phyloP scores from a whole-genome alignment of 2,888 invertebrate species.

The Baccha elongata region DNA sequence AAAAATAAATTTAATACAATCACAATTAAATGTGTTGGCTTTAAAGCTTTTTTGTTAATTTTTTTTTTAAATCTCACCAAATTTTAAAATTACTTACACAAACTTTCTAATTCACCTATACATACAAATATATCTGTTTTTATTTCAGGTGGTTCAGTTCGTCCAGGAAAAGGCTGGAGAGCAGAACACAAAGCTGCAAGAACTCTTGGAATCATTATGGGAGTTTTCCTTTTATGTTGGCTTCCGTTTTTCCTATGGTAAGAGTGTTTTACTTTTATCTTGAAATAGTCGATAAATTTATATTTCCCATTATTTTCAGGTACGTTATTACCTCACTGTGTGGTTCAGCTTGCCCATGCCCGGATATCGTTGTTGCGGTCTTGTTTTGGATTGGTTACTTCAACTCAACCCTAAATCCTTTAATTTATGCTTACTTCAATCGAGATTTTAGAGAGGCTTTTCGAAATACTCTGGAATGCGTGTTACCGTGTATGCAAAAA shows the following conservation, averaged over 20 bases:
- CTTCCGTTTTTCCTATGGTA: conserved; percentile 98
- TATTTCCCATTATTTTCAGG: conserved; percentile 86
- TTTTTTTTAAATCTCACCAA: not conserved
- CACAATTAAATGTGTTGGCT: not conserved
- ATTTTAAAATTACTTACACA: not conserved
- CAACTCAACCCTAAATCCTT: conserved; percentile 96
- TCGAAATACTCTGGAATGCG: conserved; percentile 93
- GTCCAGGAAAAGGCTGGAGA: conserved; percentile 91
- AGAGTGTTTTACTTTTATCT: too few species aligned
- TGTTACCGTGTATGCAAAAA: conserved; percentile 88
- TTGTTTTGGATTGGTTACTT: conserved; percentile 99
- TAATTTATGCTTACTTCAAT: conserved; percentile 98
- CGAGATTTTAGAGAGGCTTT: conserved; percentile 98
- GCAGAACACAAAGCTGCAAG: conserved; percentile 96
- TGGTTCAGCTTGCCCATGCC: conserved; percentile 92
- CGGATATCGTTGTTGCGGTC: conserved; percentile 93
- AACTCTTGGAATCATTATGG: conserved; percentile 98
- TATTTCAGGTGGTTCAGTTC: conserved; percentile 83
- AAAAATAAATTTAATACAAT: not conserved
- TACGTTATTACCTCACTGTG: conserved; percentile 93
- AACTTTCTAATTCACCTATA: too few species aligned
- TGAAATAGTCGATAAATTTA: too few species aligned
- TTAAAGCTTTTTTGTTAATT: conserved; percentile 9
- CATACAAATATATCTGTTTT: conserved; percentile 20
- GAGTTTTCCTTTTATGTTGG: conserved; percentile 97